A percentile compares a stretch with the other conserved stretches of the same genome.
Conservation (phyloP, 2,888 invertebrate species). For the Agrotis puta region DNA sequence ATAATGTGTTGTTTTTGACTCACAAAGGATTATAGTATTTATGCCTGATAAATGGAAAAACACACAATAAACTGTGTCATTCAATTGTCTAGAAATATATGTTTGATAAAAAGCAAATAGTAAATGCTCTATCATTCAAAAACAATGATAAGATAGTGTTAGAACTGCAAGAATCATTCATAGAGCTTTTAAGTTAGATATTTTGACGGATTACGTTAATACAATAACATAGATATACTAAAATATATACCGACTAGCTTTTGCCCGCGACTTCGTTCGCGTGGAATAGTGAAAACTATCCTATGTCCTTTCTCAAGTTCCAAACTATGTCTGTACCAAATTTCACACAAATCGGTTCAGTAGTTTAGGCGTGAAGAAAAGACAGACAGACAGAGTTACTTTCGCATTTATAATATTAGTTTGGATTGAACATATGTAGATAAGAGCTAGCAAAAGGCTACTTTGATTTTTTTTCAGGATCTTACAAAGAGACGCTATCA, state of each 20-base stretch:
- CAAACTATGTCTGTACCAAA: too few relatives aligned
- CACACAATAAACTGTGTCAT: conserved; percentile 13
- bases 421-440: too few relatives aligned
- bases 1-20: conserved; percentile 8
- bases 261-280: too few relatives aligned
- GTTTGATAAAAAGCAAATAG: conserved; percentile 9
- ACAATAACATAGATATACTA: not conserved
- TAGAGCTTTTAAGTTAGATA: conserved; percentile 26
- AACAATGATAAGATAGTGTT: conserved; percentile 51
- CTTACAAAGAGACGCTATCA: not conserved
- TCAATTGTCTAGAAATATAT: not conserved
- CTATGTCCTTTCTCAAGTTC: too few relatives aligned
- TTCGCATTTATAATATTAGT: too few relatives aligned
- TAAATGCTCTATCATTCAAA: conserved; percentile 8
- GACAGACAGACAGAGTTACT: too few relatives aligned
- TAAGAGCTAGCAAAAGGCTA: too few relatives aligned
- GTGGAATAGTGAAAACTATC: too few relatives aligned
- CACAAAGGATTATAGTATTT: not conserved
- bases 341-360: too few relatives aligned
- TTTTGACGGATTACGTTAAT: conserved; percentile 48
- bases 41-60: not conserved
- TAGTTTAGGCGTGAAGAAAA: too few relatives aligned
- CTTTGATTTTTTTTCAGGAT: too few relatives aligned
- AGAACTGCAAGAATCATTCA: conserved; percentile 38
- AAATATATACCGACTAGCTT: too few relatives aligned